Base-by-base conservation (phyloP, 2,888 invertebrate genomes). In the Mylabris sibirica region DNA sequence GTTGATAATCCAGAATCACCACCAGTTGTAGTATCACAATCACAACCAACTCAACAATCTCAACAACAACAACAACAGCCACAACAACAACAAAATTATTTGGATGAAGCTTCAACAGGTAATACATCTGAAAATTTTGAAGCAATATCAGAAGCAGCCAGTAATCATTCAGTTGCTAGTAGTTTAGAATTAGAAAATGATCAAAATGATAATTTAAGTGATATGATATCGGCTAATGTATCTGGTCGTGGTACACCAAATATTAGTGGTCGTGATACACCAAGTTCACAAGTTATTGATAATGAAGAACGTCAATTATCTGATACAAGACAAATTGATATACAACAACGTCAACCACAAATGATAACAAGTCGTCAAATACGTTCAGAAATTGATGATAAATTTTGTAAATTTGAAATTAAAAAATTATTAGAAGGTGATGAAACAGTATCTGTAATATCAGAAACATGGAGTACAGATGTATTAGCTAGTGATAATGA, bases 401-500 rank as follows among this genome's bases (percentile, higher is more conserved):
- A 98, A 83, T 99, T 99, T 87, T 98, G 98, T 84, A 98, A 98
- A 86, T 99, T 99, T 84, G 98, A 98, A 83, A 95, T 99, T 41
- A 96, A 94, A 86, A 91, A 92, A 80, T 83, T 92, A 65, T 82
- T 90, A 75, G 90, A 90, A 85, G 83, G 94, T 1, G 98, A 98
- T 84, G 99, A 99, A 85, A 97, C 97, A 0, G 93, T 97, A 77
- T 98, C 98, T 44, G 92, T 98, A 80, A 97, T 99, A 77, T 97
- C 97, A 60, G 99, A 99, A 84, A 98, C 98, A 0, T 99, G 99
- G 99, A 97, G 97, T 76, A 99, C 99, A 0, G 99, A 99, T 85
- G 99, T 99, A 60, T 85, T 98, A 66, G 98, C 98, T 0, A 97
- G 97, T 66, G 99, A 99, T 85, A 97, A 96, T 12, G 99, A 99